These are phyloP conservation scores for Protophormia terraenovae DNA, from an alignment of 2,888 invertebrate species.

Conservation along the genomic window DNA sequence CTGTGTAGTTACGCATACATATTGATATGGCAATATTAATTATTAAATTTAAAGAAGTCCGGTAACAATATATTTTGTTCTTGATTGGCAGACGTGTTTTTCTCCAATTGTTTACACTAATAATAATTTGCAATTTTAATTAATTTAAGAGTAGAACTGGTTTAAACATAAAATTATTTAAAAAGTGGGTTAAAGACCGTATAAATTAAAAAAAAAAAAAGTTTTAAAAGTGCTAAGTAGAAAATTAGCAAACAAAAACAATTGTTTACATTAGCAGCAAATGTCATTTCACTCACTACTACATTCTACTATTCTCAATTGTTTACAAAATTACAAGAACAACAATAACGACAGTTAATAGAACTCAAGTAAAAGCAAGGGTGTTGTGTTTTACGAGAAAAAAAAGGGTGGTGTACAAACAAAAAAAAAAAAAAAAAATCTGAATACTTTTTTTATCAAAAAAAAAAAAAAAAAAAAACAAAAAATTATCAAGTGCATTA, in stretches of 20 bases:
- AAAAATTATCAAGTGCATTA: neutral
- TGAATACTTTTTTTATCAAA: neutral
- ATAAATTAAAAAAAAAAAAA: neutral
- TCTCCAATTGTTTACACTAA: conserved; percentile 24
- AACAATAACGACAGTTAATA: too few species aligned
- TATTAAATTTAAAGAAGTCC: too few species aligned
- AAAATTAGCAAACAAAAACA: neutral
- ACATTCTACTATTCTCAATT: neutral
- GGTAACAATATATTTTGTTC: neutral
- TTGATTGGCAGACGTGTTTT: conserved; percentile 3
- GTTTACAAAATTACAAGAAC: conserved; percentile 2
- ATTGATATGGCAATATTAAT: too few species aligned
- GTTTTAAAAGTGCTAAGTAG: neutral
- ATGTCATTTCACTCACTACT: neutral
- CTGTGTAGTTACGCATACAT: too few species aligned
- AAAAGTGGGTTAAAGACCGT: neutral
- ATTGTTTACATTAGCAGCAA: conserved; percentile 23
- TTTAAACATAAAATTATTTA: neutral
- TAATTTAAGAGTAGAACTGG: too few species aligned
- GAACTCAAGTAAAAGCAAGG: neutral
- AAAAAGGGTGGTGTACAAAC: neutral
- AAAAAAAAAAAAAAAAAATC: conserved; percentile 3
- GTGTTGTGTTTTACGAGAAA: neutral
- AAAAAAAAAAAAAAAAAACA: too few species aligned
- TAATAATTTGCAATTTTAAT: conserved; percentile 1